Conservation (phyloP, 1,140 invertebrate genomes). For the Rhyacophila brunnea region DNA sequence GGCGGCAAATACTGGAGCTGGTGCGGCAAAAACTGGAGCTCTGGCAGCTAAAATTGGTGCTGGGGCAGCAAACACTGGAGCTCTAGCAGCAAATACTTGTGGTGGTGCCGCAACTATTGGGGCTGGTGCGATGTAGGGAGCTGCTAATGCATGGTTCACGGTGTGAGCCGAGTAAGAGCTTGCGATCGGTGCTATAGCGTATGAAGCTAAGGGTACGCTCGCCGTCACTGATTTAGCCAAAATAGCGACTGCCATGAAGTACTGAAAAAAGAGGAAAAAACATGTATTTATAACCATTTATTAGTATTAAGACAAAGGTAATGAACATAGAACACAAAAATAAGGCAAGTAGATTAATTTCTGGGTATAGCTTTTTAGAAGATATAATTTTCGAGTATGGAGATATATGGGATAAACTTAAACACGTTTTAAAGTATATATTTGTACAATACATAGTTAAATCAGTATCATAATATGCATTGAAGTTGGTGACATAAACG, state of each 20-base stretch:
- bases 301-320: neutral
- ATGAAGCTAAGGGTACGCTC: conserved; percentile 37
- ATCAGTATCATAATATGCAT: no score
- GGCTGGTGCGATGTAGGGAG: conserved; percentile 41
- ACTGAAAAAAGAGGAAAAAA: conserved; percentile 33
- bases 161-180: conserved; percentile 59
- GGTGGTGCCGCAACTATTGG: conserved; percentile 18
- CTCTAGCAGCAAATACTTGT: conserved; percentile 23
- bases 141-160: conserved; percentile 59
- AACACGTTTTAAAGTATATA: no score
- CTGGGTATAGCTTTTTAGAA: no score
- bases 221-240: conserved; percentile 40
- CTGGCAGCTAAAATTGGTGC: conserved; percentile 4
- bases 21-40: conserved; percentile 21
- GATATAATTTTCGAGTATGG: no score
- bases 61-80: conserved; percentile 31
- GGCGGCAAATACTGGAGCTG: conserved; percentile 9
- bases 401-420: no score
- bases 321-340: neutral
- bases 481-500: no score
- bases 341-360: neutral
- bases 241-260: conserved; percentile 38
- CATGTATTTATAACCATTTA: neutral
- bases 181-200: conserved; percentile 52
- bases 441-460: no score